Evolutionary conservation across 2,113 vertebrate species (phyloP).

Genomic region (Pelodiscus sinensis): DNA sequence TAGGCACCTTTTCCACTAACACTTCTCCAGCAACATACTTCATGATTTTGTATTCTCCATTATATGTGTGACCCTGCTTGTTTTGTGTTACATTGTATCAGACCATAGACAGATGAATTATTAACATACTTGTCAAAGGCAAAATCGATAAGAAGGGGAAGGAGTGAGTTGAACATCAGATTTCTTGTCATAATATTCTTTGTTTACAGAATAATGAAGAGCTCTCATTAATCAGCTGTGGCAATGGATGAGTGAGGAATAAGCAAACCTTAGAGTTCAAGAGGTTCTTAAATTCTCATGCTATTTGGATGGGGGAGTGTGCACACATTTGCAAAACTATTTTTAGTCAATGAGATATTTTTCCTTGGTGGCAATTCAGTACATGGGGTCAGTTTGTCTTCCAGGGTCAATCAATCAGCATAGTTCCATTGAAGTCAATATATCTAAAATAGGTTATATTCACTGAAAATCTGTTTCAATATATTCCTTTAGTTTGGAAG

Average conservation of each 20-base stretch:
- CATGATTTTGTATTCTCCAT: not conserved
- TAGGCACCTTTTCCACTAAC: not conserved
- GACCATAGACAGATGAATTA: not conserved
- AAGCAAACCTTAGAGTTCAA: not conserved
- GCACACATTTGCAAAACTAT: not conserved
- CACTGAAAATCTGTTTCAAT: not conserved
- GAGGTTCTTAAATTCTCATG: not conserved
- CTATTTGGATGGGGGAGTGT: not conserved
- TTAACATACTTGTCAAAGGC: not conserved
- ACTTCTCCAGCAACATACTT: not conserved
- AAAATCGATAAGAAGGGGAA: not conserved
- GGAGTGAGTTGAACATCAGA: not conserved
- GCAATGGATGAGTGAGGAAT: not conserved
- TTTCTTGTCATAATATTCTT: not conserved
- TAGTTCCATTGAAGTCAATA: rapidly evolving
- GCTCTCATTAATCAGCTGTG: not conserved
- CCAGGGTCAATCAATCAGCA: rapidly evolving
- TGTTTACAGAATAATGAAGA: not conserved
- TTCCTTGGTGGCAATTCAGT: rapidly evolving
- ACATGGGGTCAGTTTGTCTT: not conserved
- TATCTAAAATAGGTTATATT: not conserved
- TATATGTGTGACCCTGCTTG: not conserved
- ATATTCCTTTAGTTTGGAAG: not conserved
- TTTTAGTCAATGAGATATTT: not conserved
- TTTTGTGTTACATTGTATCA: not conserved